phyloP scores from a whole-genome alignment of 2,888 invertebrate species.

The Aphrophora alni region DNA sequence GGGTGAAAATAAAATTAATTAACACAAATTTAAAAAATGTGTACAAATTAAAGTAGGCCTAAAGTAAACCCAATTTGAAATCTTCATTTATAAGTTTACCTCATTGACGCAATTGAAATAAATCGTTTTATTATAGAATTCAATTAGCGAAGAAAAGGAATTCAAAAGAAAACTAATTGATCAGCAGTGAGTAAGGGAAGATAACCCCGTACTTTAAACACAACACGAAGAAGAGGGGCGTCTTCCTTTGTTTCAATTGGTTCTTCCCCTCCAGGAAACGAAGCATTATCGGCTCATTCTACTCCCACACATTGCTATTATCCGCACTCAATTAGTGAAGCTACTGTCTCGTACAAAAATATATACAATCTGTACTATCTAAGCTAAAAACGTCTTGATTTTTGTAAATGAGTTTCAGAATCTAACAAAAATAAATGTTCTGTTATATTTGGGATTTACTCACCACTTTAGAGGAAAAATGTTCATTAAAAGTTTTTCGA shows the following conservation, averaged over 20 bases:
- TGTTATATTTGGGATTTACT: no score
- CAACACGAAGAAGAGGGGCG: background rate
- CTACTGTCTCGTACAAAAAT: constrained; percentile 4
- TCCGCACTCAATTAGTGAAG: constrained; percentile 6
- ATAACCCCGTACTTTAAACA: no score
- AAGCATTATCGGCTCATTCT: constrained; percentile 2
- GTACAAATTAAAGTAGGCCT: no score
- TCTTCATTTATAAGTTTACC: no score
- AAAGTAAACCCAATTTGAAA: no score
- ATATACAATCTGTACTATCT: background rate
- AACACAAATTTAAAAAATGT: no score
- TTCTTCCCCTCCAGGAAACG: constrained; percentile 6
- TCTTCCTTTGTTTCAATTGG: constrained; percentile 9
- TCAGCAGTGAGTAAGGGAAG: background rate
- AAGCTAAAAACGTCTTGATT: background rate
- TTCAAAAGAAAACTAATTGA: background rate
- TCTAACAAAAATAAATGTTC: no score
- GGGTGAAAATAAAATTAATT: no score
- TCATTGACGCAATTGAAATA: no score
- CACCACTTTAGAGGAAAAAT: no score
- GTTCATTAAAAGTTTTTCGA: no score
- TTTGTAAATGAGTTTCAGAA: no score
- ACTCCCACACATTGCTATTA: background rate
- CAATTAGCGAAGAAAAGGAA: background rate
- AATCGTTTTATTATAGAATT: background rate